These are phyloP conservation scores for Drosophila lutescens DNA, from an alignment of 2,888 invertebrate genomes.

Conservation along the genomic window DNA sequence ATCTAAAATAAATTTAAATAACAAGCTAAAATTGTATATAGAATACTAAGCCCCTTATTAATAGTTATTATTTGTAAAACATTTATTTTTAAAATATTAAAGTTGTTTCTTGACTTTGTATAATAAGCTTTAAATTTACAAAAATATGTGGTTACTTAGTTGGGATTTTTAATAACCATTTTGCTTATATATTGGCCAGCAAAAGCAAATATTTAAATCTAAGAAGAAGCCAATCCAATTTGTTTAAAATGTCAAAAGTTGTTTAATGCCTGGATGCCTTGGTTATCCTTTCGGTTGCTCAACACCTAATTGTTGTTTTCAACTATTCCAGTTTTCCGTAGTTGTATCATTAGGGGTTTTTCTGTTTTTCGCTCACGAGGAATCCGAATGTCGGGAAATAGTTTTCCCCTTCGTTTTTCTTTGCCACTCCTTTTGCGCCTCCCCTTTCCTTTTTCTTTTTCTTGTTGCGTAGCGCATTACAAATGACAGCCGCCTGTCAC, in stretches of 20 bases:
- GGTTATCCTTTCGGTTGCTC: background rate
- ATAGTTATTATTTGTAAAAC: too few species aligned
- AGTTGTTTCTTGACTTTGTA: too few species aligned
- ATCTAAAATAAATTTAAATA: too few species aligned
- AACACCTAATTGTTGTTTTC: conserved; percentile 21
- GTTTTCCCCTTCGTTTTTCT: conserved; percentile 13
- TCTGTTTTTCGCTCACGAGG: conserved; percentile 18
- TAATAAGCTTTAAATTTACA: too few species aligned
- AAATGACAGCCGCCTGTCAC: conserved; percentile 67
- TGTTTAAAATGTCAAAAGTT: conserved; percentile 11
- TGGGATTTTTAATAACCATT: too few species aligned
- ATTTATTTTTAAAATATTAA: too few species aligned
- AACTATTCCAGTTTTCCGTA: conserved; percentile 3
- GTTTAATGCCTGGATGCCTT: background rate
- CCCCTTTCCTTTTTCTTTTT: conserved; percentile 2
- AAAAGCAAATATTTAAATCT: too few species aligned
- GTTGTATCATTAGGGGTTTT: conserved; percentile 26
- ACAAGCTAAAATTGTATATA: too few species aligned
- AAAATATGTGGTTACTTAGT: too few species aligned
- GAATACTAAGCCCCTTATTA: too few species aligned
- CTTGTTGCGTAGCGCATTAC: conserved; percentile 55
- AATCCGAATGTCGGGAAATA: conserved; percentile 33
- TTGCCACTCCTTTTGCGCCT: background rate
- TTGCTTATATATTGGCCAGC: too few species aligned
- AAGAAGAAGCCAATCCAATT: background rate